These are phyloP conservation scores for Neodontobutis hainanensis DNA, from an alignment of 2,113 vertebrate genomes.

Conservation along the genomic window DNA sequence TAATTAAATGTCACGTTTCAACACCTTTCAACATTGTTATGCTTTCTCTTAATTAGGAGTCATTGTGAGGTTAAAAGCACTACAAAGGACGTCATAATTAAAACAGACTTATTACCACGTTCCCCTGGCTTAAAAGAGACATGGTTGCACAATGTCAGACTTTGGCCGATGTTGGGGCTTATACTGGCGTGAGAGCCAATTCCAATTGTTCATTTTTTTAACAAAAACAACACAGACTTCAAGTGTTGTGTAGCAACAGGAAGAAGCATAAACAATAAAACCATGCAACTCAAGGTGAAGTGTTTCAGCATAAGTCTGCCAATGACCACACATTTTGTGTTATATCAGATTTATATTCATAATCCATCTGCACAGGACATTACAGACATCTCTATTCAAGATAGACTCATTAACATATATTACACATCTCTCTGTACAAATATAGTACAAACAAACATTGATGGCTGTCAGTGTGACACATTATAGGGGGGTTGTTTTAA, in stretches of 20 bases:
- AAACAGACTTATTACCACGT: background rate
- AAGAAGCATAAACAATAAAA: conserved; percentile 13
- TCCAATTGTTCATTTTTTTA: conserved; percentile 20
- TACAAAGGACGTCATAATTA: background rate
- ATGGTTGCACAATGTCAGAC: conserved; percentile 17
- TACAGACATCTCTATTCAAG: conserved; percentile 29
- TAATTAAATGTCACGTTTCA: too few relatives aligned
- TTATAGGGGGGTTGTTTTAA: background rate
- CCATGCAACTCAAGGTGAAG: background rate
- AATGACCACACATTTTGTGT: conserved; percentile 29
- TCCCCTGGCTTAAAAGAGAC: background rate
- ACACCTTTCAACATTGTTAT: too few relatives aligned
- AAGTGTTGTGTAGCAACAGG: conserved; percentile 15
- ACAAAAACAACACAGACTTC: conserved; percentile 17
- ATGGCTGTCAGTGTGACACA: background rate
- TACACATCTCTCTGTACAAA: conserved; percentile 61
- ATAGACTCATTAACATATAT: conserved; percentile 62
- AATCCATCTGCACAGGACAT: conserved; percentile 35
- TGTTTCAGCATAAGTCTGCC: conserved; percentile 14
- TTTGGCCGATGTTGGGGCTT: conserved; percentile 32
- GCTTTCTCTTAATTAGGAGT: background rate
- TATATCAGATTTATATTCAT: conserved; percentile 29
- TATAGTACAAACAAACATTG: conserved; percentile 20
- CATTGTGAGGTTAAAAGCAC: background rate
- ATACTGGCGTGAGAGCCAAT: conserved; percentile 24